phyloP scores from a whole-genome alignment of 2,113 vertebrate genomes.

The Heloderma charlesbogerti region DNA sequence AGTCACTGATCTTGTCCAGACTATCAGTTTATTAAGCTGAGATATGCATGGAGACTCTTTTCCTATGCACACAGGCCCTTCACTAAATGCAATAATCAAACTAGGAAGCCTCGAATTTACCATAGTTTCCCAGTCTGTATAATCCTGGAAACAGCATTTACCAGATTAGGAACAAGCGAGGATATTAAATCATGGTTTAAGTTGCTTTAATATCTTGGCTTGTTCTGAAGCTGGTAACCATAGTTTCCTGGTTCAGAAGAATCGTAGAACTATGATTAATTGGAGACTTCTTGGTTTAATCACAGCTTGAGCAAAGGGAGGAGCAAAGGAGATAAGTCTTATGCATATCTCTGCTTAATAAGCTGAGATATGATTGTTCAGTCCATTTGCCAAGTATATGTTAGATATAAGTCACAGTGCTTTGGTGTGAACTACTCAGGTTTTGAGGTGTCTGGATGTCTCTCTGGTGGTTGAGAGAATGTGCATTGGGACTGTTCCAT shows the following conservation, averaged over 20 bases:
- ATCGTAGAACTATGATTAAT: too few relatives aligned
- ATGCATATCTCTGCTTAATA: neutral
- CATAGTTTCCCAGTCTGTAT: neutral
- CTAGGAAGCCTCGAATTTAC: neutral
- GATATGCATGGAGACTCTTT: neutral
- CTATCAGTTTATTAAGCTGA: neutral
- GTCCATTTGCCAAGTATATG: neutral
- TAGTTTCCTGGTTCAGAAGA: neutral
- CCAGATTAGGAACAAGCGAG: neutral
- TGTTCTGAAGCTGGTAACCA: neutral
- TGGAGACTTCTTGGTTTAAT: too few relatives aligned
- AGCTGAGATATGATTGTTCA: neutral
- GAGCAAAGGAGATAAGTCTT: too few relatives aligned
- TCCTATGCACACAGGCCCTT: neutral
- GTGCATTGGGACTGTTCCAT: neutral
- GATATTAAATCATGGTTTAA: neutral
- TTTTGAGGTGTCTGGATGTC: neutral
- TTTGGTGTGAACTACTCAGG: neutral
- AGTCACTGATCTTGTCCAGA: neutral
- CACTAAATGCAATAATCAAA: neutral
- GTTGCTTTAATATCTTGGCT: neutral
- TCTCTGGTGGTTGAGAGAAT: neutral
- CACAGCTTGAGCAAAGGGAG: too few relatives aligned
- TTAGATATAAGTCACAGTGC: neutral
- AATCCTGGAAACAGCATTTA: neutral